Evolutionary conservation across 2,113 vertebrate genomes (phyloP).

Genomic region (Charadrius vociferus): DNA sequence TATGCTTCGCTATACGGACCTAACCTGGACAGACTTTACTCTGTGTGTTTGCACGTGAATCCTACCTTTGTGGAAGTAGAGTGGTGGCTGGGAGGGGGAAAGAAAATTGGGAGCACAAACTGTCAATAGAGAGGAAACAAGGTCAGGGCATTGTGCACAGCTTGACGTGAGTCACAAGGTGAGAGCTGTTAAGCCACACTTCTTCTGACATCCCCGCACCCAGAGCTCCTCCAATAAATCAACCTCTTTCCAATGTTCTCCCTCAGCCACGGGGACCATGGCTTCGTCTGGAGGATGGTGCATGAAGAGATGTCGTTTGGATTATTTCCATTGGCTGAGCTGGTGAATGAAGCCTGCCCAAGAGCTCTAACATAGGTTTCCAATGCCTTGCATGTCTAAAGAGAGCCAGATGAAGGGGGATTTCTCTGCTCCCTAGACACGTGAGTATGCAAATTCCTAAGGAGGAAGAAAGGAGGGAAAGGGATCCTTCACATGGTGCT

Average conservation of each 20-base stretch:
- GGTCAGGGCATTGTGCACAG: too few relatives aligned
- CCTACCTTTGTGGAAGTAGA: not conserved
- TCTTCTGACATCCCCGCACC: not conserved
- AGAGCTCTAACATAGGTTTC: not conserved
- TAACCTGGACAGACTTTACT: not conserved
- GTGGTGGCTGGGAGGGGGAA: not conserved
- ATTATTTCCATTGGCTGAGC: not conserved
- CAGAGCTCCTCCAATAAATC: not conserved
- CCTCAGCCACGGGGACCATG: not conserved
- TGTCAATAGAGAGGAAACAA: not conserved
- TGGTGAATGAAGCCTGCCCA: not conserved
- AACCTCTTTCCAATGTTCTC: not conserved
- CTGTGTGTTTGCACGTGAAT: not conserved
- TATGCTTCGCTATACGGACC: too few relatives aligned
- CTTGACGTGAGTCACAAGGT: not conserved
- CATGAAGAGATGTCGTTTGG: not conserved
- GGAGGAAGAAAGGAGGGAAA: not conserved
- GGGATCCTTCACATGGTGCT: not conserved
- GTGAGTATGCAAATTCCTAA: not conserved
- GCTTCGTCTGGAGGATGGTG: not conserved
- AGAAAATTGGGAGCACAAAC: not conserved
- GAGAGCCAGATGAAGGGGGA: not conserved
- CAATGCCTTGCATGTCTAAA: not conserved
- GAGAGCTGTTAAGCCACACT: not conserved
- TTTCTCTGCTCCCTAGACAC: not conserved